phyloP scores from a whole-genome alignment of 2,113 vertebrate species.

The Grus americana region DNA sequence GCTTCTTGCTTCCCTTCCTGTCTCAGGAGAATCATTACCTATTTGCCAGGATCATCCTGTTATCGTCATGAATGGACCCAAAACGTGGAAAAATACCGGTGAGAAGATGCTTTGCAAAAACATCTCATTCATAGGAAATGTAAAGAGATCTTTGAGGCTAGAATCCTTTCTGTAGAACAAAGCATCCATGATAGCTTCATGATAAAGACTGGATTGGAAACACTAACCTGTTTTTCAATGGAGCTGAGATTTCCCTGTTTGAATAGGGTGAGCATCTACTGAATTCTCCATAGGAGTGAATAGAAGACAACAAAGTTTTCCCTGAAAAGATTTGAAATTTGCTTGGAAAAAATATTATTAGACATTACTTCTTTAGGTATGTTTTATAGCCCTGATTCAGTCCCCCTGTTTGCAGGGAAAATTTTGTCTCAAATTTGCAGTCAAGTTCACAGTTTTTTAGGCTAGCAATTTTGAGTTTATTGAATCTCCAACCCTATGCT shows the following conservation, averaged over 20 bases:
- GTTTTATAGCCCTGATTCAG: neutral
- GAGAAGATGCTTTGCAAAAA: neutral
- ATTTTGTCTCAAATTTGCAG: neutral
- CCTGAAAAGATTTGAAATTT: neutral
- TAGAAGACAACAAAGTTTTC: neutral
- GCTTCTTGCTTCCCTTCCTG: neutral
- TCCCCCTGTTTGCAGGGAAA: neutral
- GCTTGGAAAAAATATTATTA: neutral
- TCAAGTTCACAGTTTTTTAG: neutral
- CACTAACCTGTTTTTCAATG: neutral
- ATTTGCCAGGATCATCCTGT: neutral
- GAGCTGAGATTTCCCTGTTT: neutral
- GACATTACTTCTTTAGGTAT: neutral
- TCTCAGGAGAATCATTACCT: neutral
- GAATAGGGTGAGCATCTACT: neutral
- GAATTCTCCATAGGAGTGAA: neutral
- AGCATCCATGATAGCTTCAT: accelerated
- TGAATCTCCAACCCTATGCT: neutral
- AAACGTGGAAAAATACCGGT: neutral
- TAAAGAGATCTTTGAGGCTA: neutral
- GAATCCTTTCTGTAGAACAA: neutral
- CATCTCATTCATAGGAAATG: neutral
- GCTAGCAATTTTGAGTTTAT: neutral
- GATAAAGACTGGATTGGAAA: neutral
- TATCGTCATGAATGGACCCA: neutral